Conservation (phyloP, 2,113 vertebrate species). For the Hyaena hyaena region DNA sequence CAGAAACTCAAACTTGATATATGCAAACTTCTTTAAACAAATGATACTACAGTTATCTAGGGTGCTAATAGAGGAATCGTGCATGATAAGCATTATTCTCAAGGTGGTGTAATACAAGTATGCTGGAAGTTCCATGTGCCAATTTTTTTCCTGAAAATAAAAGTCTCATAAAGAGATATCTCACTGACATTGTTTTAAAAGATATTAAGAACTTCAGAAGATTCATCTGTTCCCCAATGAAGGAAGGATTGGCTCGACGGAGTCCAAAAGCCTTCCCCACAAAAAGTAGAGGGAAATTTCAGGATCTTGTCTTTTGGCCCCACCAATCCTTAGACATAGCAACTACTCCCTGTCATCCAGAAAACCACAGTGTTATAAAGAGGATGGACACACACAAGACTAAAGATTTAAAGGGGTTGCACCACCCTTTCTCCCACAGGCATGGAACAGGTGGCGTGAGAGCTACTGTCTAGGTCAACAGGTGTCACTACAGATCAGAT, state of each 20-base stretch:
- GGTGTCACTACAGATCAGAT: background rate
- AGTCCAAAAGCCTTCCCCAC: background rate
- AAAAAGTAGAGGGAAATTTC: background rate
- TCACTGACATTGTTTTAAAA: background rate
- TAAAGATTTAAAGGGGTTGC: background rate
- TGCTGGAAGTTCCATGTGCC: background rate
- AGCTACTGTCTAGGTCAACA: background rate
- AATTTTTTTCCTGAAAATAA: background rate
- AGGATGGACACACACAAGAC: background rate
- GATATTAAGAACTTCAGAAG: background rate
- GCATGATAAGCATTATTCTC: background rate
- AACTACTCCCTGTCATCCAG: background rate
- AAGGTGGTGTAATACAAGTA: constrained; percentile 1
- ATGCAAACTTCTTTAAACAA: constrained; percentile 8
- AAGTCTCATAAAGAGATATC: background rate
- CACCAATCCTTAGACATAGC: background rate
- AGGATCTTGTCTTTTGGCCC: background rate
- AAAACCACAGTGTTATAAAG: background rate
- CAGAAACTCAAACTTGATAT: background rate
- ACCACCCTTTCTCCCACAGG: background rate
- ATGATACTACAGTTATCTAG: background rate
- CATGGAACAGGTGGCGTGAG: background rate
- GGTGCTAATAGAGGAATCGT: background rate
- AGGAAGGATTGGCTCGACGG: background rate
- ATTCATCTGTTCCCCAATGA: background rate